Evolutionary conservation across 1,140 invertebrate species (phyloP), one percentile per base, ranked within the genome.

Genomic region (Cydia strobilella): DNA sequence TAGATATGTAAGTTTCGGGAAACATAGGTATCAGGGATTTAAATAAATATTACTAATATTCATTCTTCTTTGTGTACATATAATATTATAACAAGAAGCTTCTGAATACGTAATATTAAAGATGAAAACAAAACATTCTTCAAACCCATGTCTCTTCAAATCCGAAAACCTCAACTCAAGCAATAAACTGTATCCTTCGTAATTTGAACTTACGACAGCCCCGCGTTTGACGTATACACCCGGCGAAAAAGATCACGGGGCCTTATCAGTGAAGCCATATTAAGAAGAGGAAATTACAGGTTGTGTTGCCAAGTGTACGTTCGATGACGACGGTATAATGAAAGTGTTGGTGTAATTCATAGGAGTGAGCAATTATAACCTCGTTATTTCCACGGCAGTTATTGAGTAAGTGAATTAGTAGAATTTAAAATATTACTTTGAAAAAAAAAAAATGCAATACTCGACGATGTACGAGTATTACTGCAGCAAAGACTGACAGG

Each of bases 281-380:
- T 35, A 39, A 39, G 65, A 27, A 7, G 20, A 66, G 63, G n/a
- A n/a, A n/a, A 69, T 69, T 69, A 69, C 35, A 69, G 65, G 65
- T 69, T 18, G 18, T 35, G 65, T 69, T 69, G 35, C 27, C 65
- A 39, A 18, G 27, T 42, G 65, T 69, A 69, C 65, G 65, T 18
- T 69, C 27, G 65, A 69, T 69, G 65, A 69, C 65, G 65, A 39
- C 27, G 65, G 65, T 42, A 69, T 69, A 69, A 69, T 69, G 65
- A 69, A 69, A 69, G 65, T 69, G 65, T 35, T 69, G 65, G 65
- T 69, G n/a, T 35, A 69, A 69, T 12, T 31, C 2, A 69, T 10
- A n/a, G n/a, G 3, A 69, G 65, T 6, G 0, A n/a, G 65, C 65
- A 35, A 13, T 69, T 10, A 10, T 10, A 10, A 39, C 35, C 35